Conservation (phyloP, 92 coral and sea anemone genomes). For the Epizoanthus fatuus region DNA sequence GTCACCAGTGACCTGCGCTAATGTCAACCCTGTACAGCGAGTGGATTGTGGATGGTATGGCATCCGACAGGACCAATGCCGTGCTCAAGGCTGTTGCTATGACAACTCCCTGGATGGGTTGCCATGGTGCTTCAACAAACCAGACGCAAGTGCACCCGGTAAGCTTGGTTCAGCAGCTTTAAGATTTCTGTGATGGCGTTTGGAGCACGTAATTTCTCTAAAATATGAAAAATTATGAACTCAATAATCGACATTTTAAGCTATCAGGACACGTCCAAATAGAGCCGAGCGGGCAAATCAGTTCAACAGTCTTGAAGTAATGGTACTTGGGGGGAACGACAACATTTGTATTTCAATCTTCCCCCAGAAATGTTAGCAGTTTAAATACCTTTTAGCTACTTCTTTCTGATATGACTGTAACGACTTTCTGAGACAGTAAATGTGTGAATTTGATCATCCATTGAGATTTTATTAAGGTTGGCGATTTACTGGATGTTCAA, state of each 20-base stretch:
- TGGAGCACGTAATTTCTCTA: not conserved
- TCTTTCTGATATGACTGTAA: no score
- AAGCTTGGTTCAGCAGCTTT: not conserved
- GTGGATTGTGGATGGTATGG: slow-evolving; percentile 24
- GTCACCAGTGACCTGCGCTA: not conserved
- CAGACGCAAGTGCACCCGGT: slow-evolving; percentile 24
- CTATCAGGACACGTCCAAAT: no score
- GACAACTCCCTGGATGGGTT: slow-evolving; percentile 12
- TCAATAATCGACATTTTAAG: not conserved
- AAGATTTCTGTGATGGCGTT: not conserved
- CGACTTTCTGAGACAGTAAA: no score
- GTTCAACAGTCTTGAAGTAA: no score
- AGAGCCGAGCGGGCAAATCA: no score
- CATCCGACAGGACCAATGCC: not conserved
- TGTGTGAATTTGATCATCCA: no score
- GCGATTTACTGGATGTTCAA: no score
- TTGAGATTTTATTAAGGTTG: no score
- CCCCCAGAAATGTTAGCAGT: no score
- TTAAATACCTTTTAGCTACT: no score
- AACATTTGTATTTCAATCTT: no score
- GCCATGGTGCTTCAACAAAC: slow-evolving; percentile 38
- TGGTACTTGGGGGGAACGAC: no score
- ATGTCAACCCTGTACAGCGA: slow-evolving; percentile 4
- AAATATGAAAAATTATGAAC: not conserved
- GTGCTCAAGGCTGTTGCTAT: not conserved